phyloP scores from a whole-genome alignment of 2,113 vertebrate species.

The Casuarius casuarius region DNA sequence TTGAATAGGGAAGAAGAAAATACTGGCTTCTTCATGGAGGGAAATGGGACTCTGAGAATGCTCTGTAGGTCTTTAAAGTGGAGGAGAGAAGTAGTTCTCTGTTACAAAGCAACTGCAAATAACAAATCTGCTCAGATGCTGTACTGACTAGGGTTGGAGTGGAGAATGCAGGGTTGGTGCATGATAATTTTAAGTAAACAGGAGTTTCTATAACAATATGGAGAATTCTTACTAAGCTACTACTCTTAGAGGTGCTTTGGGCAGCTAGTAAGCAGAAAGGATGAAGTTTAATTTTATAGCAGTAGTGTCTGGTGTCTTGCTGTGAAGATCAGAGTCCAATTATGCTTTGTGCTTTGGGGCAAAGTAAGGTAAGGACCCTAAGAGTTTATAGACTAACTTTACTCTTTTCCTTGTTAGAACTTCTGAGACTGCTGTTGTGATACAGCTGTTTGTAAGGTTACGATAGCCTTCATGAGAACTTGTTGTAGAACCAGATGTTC shows the following conservation, averaged over 20 bases:
- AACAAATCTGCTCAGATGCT: neutral
- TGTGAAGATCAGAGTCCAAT: neutral
- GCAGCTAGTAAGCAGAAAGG: neutral
- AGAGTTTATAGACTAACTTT: neutral
- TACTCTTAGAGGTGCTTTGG: neutral
- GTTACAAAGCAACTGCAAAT: neutral
- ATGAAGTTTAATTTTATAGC: neutral
- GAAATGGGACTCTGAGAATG: neutral
- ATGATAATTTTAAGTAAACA: neutral
- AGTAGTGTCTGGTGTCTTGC: neutral
- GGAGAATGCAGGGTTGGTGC: neutral
- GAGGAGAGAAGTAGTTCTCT: neutral
- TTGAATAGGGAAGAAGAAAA: neutral
- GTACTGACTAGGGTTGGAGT: neutral
- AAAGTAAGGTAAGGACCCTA: neutral
- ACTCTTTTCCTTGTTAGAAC: neutral
- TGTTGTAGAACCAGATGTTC: neutral
- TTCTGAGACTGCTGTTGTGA: neutral
- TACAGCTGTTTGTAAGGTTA: neutral
- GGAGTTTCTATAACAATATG: neutral
- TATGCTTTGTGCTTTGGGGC: neutral
- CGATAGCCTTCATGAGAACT: neutral
- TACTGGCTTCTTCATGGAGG: accelerated
- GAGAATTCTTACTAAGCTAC: neutral
- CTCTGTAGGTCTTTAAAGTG: neutral